Conservation (phyloP, 2,888 invertebrate genomes). For the Mechanitis messenoides region DNA sequence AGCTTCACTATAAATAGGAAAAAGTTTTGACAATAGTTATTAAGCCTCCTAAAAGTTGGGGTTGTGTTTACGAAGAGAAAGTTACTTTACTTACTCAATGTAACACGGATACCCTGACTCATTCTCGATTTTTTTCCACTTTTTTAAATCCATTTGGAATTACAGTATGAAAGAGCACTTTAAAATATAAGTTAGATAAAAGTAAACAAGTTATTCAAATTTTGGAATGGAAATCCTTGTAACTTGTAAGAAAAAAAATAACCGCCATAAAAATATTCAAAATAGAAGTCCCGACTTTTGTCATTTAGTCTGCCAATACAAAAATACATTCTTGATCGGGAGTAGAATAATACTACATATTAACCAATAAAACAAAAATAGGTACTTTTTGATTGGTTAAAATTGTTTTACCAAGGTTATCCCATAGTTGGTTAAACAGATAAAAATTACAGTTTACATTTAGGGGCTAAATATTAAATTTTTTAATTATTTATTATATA, state of each 20-base stretch:
- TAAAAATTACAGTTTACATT: neutral
- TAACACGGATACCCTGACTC: constrained; percentile 79
- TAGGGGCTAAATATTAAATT: too few relatives aligned
- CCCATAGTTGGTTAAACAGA: neutral
- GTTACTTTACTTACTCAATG: constrained; percentile 68
- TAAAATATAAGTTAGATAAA: constrained; percentile 8
- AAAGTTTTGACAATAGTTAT: constrained; percentile 34
- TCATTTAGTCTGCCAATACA: constrained; percentile 15
- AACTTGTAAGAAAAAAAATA: constrained; percentile 26
- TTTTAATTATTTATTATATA: too few relatives aligned
- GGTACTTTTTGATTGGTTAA: constrained; percentile 13
- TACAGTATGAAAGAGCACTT: constrained; percentile 19
- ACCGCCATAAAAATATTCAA: constrained; percentile 50
- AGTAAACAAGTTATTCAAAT: constrained; percentile 10
- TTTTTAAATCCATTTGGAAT: constrained; percentile 46
- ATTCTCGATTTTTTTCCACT: constrained; percentile 77
- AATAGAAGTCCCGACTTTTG: constrained; percentile 18
- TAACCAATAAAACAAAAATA: constrained; percentile 21
- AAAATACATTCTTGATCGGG: neutral
- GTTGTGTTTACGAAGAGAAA: constrained; percentile 38
- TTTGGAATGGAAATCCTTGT: constrained; percentile 9
- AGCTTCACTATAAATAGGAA: constrained; percentile 53
- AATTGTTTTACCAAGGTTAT: neutral
- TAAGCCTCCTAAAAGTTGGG: constrained; percentile 25
- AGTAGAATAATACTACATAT: neutral